These are phyloP conservation scores for Drosophila pallidifrons DNA, from an alignment of 1,140 invertebrate genomes.

Conservation along the genomic window DNA sequence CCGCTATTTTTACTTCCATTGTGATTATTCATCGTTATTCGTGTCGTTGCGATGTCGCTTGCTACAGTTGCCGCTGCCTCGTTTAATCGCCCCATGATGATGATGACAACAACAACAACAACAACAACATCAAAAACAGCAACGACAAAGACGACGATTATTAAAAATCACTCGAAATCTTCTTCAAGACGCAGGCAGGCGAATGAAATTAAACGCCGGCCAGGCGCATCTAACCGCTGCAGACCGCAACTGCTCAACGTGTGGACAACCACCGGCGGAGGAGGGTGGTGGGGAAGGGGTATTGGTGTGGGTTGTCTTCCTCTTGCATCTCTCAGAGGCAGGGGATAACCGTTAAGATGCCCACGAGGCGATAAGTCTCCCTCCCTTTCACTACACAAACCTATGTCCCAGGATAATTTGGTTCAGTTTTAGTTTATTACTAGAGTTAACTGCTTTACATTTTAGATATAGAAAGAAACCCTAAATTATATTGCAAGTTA, in stretches of 20 bases:
- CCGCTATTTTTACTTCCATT: conserved; percentile 36
- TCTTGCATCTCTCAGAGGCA: neutral
- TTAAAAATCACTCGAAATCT: conserved; percentile 77
- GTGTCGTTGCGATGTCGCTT: conserved; percentile 32
- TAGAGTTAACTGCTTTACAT: neutral
- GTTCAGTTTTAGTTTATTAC: neutral
- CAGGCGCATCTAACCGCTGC: conserved; percentile 74
- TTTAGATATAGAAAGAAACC: no score
- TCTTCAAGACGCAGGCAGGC: conserved; percentile 45
- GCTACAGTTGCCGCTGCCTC: conserved; percentile 65
- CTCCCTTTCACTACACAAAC: neutral
- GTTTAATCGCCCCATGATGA: conserved; percentile 71
- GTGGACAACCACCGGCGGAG: neutral
- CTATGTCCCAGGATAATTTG: conserved; percentile 12
- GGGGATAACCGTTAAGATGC: conserved; percentile 49
- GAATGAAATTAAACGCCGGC: conserved; percentile 58
- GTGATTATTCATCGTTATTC: conserved; percentile 33
- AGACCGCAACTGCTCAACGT: conserved; percentile 19
- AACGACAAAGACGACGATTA: conserved; percentile 51
- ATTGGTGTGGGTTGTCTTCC: no score
- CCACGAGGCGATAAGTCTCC: conserved; percentile 59
- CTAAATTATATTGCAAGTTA: no score
- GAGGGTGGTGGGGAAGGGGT: neutral
- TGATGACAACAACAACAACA: conserved; percentile 50
- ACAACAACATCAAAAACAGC: conserved; percentile 37